Evolutionary conservation across 2,888 invertebrate genomes (phyloP), one percentile per base, ranked within the genome.

Genomic region (Hartigia nigra): DNA sequence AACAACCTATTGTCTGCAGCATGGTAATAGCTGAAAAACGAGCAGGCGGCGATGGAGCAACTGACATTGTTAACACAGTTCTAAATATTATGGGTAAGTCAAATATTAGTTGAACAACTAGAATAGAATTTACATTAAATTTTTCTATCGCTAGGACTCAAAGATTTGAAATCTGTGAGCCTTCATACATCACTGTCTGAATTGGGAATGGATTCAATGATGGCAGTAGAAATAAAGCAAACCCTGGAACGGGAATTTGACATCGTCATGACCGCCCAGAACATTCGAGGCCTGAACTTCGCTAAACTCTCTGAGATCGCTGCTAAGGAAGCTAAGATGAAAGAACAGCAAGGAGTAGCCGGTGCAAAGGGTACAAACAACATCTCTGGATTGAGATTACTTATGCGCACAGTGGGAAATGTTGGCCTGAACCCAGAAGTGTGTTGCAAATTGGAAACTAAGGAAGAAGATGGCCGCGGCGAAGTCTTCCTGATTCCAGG

Each of bases 211-310:
- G 98, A 99, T 92, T 98, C 98, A 1, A 95, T 99, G 93, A 98
- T 98, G 97, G 97, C 97, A 0, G 97, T 98, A 0, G 98, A 99
- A 92, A 97, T 99, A 84, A 98, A 98, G 86, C 98, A 98, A 92
- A 96, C 96, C 0, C 91, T 98, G 2, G 98, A 98, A 91, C 93
- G 97, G 86, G 97, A 98, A 90, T 98, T 96, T 89, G 98, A 98
- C 88, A 92, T 98, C 77, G 95, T 95, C 89, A 92, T 99, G 4
- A 95, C 97, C 0, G 95, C 97, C 9, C 96, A 97, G 88, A 98
- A 98, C 85, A 95, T 98, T 80, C 94, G 98, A 76, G 94, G 94
- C 1, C 92, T 98, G 70, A 98, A 97, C 0, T 95, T 98, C 84
- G 94, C 95, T 32, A 95, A 93, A 82, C 90, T 94, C 23, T 89